Evolutionary conservation across 2,888 invertebrate species (phyloP), one percentile per base, ranked within the genome.

Genomic region (Acronicta psi): DNA sequence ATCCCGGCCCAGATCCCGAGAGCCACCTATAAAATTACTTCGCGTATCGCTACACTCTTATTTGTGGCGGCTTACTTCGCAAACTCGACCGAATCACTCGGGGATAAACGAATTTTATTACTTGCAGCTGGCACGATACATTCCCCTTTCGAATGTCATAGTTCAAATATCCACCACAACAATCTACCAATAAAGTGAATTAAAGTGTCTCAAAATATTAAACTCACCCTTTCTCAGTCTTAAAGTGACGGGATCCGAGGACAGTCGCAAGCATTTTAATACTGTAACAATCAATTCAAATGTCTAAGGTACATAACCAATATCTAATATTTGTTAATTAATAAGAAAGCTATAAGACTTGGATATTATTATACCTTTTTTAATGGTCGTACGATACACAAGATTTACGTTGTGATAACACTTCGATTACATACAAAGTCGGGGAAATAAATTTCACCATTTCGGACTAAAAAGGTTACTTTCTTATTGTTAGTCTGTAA

Each of bases 191-290:
- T 64, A 59, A 46, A 60, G 62, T 61, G 57, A 61, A 54, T 71
- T 63, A 76, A 75, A 69, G 69, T 72, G 73, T 60, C 58, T 61
- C 74, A 45, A 77, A n/a, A 78, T 75, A 78, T 68, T 70, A 64
- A 71, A 93, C 96, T 96, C 95, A 98, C 98, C 98, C 96, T 98
- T 96, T 95, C 96, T 97, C 91, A 98, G 96, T 95, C 97, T 97
- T 93, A 98, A 95, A 88, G 97, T 97, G 87, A 98, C 98, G 84
- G 97, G 97, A 95, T 98, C 98, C 94, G 97, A 96, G 79, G 98
- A 98, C 87, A 98, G 96, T 89, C 98, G 97, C 89, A 98, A 96
- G 95, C 98, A 98, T 97, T 98, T 98, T 95, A 98, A 95, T 94
- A 98, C 98, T 98, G 96, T 82, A 96, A 96, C 91, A 94, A 87